These are phyloP conservation scores for Strix uralensis DNA, from an alignment of 2,113 vertebrate species.

Conservation along the genomic window DNA sequence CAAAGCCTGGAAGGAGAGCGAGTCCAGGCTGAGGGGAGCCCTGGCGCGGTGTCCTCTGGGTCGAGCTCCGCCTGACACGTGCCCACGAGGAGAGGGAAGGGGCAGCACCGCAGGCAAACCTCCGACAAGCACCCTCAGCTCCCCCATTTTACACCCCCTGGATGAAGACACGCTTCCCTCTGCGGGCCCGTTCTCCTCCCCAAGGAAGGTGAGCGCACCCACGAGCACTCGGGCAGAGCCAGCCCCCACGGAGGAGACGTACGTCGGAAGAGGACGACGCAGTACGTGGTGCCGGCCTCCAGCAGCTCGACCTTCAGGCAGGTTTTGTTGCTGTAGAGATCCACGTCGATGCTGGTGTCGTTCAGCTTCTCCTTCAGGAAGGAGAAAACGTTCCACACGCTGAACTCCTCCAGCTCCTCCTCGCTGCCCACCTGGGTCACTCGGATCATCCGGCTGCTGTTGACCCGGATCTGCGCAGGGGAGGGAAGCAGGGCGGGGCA, in stretches of 20 bases:
- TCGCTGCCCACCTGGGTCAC: conserved; percentile 86
- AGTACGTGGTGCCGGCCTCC: conserved; percentile 70
- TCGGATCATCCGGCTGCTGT: conserved; percentile 82
- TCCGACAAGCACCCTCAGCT: accelerated
- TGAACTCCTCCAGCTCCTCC: conserved; percentile 85
- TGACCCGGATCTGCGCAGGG: conserved; percentile 80
- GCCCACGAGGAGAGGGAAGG: not conserved
- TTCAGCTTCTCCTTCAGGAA: conserved; percentile 87
- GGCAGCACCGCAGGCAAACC: accelerated
- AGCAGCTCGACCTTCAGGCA: conserved; percentile 87
- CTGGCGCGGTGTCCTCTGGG: accelerated
- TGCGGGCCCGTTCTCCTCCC: accelerated
- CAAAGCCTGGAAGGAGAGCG: conserved; percentile 80
- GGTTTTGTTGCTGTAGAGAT: conserved; percentile 84
- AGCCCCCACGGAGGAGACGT: not conserved
- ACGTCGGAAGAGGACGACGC: conserved; percentile 78
- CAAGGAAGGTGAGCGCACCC: too few species aligned
- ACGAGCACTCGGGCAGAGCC: too few species aligned
- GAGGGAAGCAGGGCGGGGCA: not conserved
- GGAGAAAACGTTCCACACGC: conserved; percentile 77
- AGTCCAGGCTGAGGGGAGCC: not conserved
- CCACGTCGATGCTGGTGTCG: conserved; percentile 84
- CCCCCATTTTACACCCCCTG: accelerated
- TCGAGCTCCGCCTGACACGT: accelerated
- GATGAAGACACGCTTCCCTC: accelerated